Evolutionary conservation across 2,113 vertebrate species (phyloP), one percentile per base, ranked within the genome.

Genomic region (Larimichthys polyactis): DNA sequence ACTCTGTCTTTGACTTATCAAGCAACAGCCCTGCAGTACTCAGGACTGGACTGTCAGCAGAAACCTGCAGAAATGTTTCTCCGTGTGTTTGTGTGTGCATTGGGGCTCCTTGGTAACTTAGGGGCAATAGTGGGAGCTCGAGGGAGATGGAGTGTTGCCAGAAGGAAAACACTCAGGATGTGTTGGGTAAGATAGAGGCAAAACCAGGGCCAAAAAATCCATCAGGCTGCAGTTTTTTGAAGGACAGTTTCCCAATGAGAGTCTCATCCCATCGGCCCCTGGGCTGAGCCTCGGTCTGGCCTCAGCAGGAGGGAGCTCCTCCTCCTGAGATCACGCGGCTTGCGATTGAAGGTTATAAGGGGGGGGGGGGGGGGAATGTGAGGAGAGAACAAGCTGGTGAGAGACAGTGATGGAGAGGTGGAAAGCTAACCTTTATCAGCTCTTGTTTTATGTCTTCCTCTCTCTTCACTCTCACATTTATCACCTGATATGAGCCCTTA

Each of bases 191-290:
- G 79, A 89, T 75, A 77, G 71, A 81, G 49, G 72, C 71, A 63
- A 78, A 75, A 60, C 16, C 48, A 59, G 57, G 69, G 70, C 74
- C 63, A 76, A 67, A 54, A 87, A 87, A 74, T 81, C 74, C 76
- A 83, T 90, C 85, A 76, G 68, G 51, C 83, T 87, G 72, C 81
- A 90, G 68, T 91, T 90, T 93, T 93, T 81, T 94, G 91, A 93
- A 91, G 90, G 93, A 93, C 91, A 78, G 84, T 73, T 92, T 92
- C 72, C 78, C 91, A 87, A 92, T 83, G 91, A 92, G 83, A 90
- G 88, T 78, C 90, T 90, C 82, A 84, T 90, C 90, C 87, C 74
- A 81, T 91, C 79, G 86, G 76, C 67, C 89, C 84, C 58, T 66
- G 84, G 79, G 74, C 83, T 62, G 74, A 74, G 75, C 77, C 76